Base-by-base conservation (phyloP, 1,140 invertebrate species). In the Rhizoglyphus robini region DNA sequence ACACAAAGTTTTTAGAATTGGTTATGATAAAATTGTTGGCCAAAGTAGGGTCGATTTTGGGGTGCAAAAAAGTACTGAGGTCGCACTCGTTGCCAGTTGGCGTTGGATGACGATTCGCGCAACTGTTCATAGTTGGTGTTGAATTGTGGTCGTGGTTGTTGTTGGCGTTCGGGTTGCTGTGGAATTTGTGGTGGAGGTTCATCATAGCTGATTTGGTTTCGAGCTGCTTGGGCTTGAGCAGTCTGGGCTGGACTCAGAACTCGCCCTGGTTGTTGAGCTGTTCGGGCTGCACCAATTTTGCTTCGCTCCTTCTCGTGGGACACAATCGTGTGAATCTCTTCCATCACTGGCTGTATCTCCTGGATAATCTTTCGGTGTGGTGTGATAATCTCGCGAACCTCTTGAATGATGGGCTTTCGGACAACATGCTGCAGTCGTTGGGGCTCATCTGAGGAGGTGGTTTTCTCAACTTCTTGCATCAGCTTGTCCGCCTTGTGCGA, bases 361-460 rank as follows among this genome's bases (percentile, higher is more conserved):
- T 30, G 46, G 31, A 63, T 4, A 48, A 66, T 63, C 20, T 61
- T 60, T 59, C 65, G 20, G 29, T 63, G 65, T 41, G 65, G 65
- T 3, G 65, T 67, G 30, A 66, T 66, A 20, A 66, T 64, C 29
- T 66, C 65, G 18, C 65, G 29, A n/a, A 47, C 32, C 61, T 65
- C 34, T 8, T 36, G 36, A 1, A 66, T 60, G 58, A 60, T 65
- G 13, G 65, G 65, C 30, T 66, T 66, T 1, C 29, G 36, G 1
- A 64, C 51, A n/a, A 48, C 2, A 38, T 64, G 63, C 13, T 51
- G 13, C 46, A 64, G 4, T 2, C 63, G 63, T 48, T 64, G 63
- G 18, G 63, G 63, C 31, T 64, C 63, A 2, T 64, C 63, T 8
- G 4, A 3, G 2, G 63, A 64, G 20, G 23, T n/a, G 1, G 63